phyloP scores from a whole-genome alignment of 2,888 invertebrate species.

The Nephrocerus scutellatus region DNA sequence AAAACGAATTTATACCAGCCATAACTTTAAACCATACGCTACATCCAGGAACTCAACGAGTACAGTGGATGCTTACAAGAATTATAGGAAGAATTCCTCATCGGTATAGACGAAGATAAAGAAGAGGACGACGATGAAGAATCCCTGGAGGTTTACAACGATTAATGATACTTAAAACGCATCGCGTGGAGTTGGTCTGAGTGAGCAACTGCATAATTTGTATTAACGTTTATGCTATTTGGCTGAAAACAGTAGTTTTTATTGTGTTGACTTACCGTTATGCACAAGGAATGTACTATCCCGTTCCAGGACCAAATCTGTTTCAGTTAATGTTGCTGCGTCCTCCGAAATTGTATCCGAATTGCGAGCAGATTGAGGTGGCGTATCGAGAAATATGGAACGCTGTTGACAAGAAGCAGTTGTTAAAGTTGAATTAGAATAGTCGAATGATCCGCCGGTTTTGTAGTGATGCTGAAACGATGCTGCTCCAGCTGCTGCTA shows the following conservation, averaged over 20 bases:
- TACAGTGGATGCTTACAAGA: constrained; percentile 26
- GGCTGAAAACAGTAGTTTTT: too few species aligned
- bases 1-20: constrained; percentile 24
- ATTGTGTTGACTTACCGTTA: constrained; percentile 74
- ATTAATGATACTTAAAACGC: constrained; percentile 25
- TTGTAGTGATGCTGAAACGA: constrained; percentile 37
- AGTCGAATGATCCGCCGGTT: too few species aligned
- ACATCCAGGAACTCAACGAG: constrained; percentile 20
- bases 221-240: too few species aligned
- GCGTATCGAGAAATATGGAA: too few species aligned
- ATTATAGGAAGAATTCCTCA: too few species aligned
- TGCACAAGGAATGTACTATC: constrained; percentile 75
- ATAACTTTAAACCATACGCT: constrained; percentile 33
- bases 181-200: too few species aligned
- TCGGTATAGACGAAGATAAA: background rate
- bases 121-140: background rate
- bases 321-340: constrained; percentile 77
- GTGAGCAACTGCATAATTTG: too few species aligned
- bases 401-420: too few species aligned
- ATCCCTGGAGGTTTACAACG: constrained; percentile 24
- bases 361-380: constrained; percentile 51
- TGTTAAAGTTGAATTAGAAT: too few species aligned
- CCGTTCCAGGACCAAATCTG: constrained; percentile 73
- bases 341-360: constrained; percentile 64
- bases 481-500: constrained; percentile 25